These are phyloP conservation scores for Euphonia xanthogaster DNA, from an alignment of 2,797 vertebrate species.

Conservation along the genomic window DNA sequence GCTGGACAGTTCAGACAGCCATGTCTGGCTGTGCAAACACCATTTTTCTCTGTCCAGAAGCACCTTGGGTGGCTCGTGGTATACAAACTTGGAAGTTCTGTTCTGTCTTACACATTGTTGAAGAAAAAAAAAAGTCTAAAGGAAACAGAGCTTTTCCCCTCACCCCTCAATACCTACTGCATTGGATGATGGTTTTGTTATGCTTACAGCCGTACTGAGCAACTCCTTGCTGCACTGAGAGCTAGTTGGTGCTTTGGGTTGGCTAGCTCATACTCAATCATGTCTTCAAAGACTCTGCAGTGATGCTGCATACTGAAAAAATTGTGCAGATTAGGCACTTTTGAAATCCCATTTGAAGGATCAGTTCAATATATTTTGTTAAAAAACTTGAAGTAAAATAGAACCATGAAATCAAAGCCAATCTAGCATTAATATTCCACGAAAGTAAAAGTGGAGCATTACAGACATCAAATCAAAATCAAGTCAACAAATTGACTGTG, in stretches of 20 bases:
- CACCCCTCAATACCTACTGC: neutral
- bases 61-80: neutral
- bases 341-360: constrained; percentile 15
- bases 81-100: neutral
- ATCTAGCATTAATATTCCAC: constrained; percentile 40
- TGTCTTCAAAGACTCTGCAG: neutral
- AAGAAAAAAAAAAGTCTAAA: neutral
- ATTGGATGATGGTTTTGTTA: neutral
- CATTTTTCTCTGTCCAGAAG: neutral
- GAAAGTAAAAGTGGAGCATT: neutral
- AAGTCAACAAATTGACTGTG: constrained; percentile 3
- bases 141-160: neutral
- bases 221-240: neutral
- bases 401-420: constrained; percentile 38
- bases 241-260: neutral
- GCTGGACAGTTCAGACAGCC: neutral
- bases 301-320: neutral
- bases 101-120: neutral
- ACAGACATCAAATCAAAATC: constrained; percentile 41
- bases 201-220: neutral
- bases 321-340: constrained; percentile 10
- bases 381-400: constrained; percentile 29
- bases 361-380: constrained; percentile 25
- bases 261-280: neutral
- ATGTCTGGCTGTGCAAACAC: neutral